These are phyloP conservation scores for Cathartes aura DNA, from an alignment of 2,113 vertebrate genomes.

Conservation along the genomic window DNA sequence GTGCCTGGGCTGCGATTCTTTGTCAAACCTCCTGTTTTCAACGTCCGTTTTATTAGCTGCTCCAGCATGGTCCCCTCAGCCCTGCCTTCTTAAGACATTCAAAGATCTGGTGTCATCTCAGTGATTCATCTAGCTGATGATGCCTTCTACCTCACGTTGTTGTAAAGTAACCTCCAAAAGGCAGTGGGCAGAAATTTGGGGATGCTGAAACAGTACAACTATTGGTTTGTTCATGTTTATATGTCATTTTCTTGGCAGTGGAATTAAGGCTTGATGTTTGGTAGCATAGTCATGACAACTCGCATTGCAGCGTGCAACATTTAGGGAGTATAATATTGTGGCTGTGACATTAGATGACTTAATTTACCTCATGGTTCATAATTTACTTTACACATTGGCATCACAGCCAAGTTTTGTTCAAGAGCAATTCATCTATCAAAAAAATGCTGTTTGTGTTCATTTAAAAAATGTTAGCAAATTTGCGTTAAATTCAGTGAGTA, in stretches of 20 bases:
- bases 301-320: neutral
- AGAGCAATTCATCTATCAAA: constrained; percentile 4
- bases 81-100: neutral
- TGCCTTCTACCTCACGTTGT: neutral
- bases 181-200: neutral
- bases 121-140: neutral
- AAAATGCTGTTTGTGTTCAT: constrained; percentile 29
- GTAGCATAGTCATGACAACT: constrained; percentile 19
- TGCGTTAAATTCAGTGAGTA: neutral
- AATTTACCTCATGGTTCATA: constrained; percentile 46
- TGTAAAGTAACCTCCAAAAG: neutral
- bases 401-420: constrained; percentile 39
- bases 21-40: neutral
- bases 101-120: neutral
- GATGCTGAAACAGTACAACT: neutral
- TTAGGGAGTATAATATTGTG: constrained; percentile 31
- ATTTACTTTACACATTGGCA: constrained; percentile 23
- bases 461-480: neutral
- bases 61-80: neutral
- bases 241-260: constrained; percentile 51
- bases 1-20: neutral
- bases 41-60: neutral
- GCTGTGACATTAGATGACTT: constrained; percentile 49
- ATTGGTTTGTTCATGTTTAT: constrained; percentile 14
- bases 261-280: constrained; percentile 3